Base-by-base conservation (phyloP, 2,888 invertebrate species). In the Agrotis exclamationis region DNA sequence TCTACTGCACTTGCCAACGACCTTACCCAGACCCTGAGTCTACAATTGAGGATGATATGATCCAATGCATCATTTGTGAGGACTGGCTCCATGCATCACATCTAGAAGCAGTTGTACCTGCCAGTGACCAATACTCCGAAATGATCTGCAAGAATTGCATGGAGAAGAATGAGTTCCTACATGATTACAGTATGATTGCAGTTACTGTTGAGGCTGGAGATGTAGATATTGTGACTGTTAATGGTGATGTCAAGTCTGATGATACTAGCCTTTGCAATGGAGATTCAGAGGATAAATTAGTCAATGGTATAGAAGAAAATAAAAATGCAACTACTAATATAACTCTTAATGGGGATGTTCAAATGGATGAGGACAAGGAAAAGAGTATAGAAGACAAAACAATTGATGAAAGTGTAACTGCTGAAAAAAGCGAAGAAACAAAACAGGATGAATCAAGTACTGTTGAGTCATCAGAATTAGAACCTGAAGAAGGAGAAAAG, bases 11-110 rank as follows among this genome's bases (percentile, higher is more conserved):
- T 16, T 99, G 99, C 91, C 96, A 97, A 53, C 97, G 99, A 67
- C 99, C 99, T 0, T 99, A 99, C 94, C 99, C 99, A 16, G 99
- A 99, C 94, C 98, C 98, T 0, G 99, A 99, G 14, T 97, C 97
- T 89, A 96, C 97, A 6, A 93, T 97, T 50, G 98, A 98, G 66
- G 99, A 99, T 94, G 98, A 98, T 86, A 99, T 99, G 99, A 97
- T 99, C 62, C 99, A 99, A 90, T 99, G 99, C 89, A 96, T 98
- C 57, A 96, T 99, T 66, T 99, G 99, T 93, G 99, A 99, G 92
- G 99, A 99, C 93, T 99, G 99, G 99, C 98, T 97, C 87, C 99
- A 99, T 95, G 97, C 98, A 39, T 93, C 97, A 84, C 98, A 98
- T 92, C 94, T 98, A 78, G 97, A 97, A 75, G 95, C 96, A 4